A percentile compares a stretch with the other conserved stretches of the same genome.
These are phyloP conservation scores for Phortica variegata DNA, from an alignment of 1,140 invertebrate species.

Conservation along the genomic window DNA sequence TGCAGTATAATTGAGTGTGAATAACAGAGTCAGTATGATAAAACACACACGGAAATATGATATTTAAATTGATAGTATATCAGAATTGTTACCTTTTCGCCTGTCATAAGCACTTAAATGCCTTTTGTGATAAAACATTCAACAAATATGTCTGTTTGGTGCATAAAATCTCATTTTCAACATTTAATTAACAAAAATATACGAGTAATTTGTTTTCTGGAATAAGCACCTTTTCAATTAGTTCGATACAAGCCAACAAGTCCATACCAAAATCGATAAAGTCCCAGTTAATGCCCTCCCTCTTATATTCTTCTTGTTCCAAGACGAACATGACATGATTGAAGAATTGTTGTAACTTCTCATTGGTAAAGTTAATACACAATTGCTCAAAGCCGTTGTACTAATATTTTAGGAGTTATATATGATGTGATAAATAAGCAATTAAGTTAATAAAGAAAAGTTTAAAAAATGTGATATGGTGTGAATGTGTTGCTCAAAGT, in stretches of 20 bases:
- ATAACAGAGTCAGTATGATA: too few species aligned
- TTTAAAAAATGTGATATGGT: too few species aligned
- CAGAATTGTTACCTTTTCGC: too few species aligned
- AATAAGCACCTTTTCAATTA: slow-evolving; percentile 89
- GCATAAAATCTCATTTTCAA: slow-evolving; percentile 16
- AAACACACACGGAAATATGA: too few species aligned
- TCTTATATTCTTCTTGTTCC: slow-evolving; percentile 96
- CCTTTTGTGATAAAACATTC: slow-evolving; percentile 19
- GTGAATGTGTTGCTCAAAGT: too few species aligned
- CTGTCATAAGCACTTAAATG: too few species aligned
- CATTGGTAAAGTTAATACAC: slow-evolving; percentile 98
- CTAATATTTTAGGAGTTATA: slow-evolving; percentile 59
- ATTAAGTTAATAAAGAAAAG: too few species aligned
- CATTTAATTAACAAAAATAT: slow-evolving; percentile 7
- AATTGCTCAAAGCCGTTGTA: slow-evolving; percentile 98
- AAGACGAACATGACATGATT: slow-evolving; percentile 98
- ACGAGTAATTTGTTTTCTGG: slow-evolving; percentile 4
- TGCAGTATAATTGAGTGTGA: too few species aligned
- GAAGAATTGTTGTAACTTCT: slow-evolving; percentile 97
- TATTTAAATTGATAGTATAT: too few species aligned
- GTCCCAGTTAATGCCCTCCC: slow-evolving; percentile 89
- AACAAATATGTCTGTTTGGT: slow-evolving; percentile 18
- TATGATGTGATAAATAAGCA: too few species aligned
- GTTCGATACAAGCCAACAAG: slow-evolving; percentile 92
- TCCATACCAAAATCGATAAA: slow-evolving; percentile 99